Base-by-base conservation (phyloP, 1,140 invertebrate species). In the Drosophila pallidifrons region DNA sequence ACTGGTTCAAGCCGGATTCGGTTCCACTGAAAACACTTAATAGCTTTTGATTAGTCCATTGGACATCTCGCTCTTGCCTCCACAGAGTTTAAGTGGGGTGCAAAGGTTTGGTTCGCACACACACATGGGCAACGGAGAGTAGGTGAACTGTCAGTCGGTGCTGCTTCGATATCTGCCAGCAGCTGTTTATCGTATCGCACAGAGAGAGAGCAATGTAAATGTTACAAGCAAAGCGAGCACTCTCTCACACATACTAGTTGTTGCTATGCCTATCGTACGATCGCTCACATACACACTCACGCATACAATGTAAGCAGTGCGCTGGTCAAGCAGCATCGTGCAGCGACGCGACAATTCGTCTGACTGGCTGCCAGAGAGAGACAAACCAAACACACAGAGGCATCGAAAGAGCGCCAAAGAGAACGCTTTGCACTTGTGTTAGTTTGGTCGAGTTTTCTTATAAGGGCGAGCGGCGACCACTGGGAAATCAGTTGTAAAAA, bases 361-460 rank as follows among this genome's bases (percentile, higher is more conserved):
- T 75, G 63, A 32, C 49, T 55, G 61, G 52, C 61, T 73, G 38
- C 47, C 32, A 35, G 30, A 30, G 32, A 28, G 30, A 30, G 57
- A 66, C 47, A 54, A 75, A 63, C 30, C 28, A 41, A 41, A 11
- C 3, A 25, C 20, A 4, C 20, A 32, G 16, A 16, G 64, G 64
- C 51, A 64, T 35, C 52, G 52, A 49, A 43, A 65, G 32, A 61
- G 41, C 54, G 41, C 10, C 20, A 41, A 57, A 30, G 55, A 51
- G 16, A 15, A 35, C 51, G 35, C 15, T 15, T 10, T 71, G 68
- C 55, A 75, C 25, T 61, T 75, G 75, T 82, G 57, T 87, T 63
- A 82, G 79, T 70, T 75, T 66, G 65, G 52, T 60, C 66, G 74
- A 72, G 68, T 89, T 88, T 88, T 88, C 81, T 79, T 88, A 88